These are phyloP conservation scores for Nipponia nippon DNA, from an alignment of 2,113 vertebrate species.

Conservation along the genomic window DNA sequence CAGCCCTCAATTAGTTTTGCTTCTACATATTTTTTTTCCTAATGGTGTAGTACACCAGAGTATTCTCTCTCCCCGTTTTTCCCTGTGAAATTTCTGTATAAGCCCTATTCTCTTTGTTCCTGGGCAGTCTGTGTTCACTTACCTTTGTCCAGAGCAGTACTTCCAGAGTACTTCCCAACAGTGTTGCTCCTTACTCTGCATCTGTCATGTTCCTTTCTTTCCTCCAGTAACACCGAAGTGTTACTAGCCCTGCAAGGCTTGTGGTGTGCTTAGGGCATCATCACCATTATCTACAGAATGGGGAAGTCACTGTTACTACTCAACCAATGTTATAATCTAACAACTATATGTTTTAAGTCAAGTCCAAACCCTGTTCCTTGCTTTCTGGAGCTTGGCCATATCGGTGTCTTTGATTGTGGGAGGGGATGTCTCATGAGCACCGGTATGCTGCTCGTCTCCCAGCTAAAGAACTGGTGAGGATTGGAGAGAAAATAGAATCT, in stretches of 20 bases:
- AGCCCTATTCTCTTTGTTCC: neutral
- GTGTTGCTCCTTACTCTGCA: neutral
- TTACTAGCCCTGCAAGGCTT: neutral
- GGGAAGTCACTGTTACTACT: neutral
- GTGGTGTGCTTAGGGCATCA: neutral
- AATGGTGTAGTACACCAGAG: neutral
- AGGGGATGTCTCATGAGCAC: neutral
- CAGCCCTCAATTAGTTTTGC: neutral
- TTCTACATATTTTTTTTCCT: neutral
- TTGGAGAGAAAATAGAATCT: neutral
- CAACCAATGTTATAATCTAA: neutral
- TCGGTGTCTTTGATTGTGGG: neutral
- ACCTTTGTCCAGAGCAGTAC: neutral
- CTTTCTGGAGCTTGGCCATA: neutral
- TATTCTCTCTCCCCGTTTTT: neutral
- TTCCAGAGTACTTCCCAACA: neutral
- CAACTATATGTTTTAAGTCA: neutral
- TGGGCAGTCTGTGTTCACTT: neutral
- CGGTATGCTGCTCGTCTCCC: neutral
- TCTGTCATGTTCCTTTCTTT: neutral
- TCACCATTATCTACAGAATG: neutral
- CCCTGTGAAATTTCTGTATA: neutral
- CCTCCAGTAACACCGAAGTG: neutral
- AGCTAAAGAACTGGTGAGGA: neutral
- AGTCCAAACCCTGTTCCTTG: neutral